Conservation (phyloP, 2,888 invertebrate species). For the Ashinkailepas kermadecensis region DNA sequence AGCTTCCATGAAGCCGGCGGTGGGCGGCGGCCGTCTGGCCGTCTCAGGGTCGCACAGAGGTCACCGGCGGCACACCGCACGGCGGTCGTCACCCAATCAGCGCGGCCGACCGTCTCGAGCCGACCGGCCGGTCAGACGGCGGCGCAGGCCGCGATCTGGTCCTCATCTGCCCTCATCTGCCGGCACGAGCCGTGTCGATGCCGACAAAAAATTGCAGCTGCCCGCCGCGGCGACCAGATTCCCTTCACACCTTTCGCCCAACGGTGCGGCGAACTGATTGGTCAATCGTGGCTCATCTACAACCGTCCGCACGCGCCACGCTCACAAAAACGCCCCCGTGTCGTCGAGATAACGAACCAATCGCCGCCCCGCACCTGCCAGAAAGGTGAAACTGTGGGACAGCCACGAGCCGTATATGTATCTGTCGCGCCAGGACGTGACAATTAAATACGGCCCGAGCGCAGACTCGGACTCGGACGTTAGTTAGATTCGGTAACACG, state of each 20-base stretch:
- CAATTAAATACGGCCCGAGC: not conserved
- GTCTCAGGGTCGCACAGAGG: no score
- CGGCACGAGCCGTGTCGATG: not conserved
- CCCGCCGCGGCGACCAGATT: not conserved
- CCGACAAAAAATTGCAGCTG: not conserved
- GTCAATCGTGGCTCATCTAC: not conserved
- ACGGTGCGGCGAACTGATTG: not conserved
- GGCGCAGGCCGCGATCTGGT: no score
- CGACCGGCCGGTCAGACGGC: no score
- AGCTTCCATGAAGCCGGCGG: no score
- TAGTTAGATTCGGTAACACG: not conserved
- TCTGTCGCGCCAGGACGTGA: not conserved
- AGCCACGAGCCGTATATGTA: not conserved
- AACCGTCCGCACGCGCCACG: not conserved
- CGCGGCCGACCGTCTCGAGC: no score
- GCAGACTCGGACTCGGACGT: not conserved
- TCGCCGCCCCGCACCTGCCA: not conserved
- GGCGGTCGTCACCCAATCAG: no score
- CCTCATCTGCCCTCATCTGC: no score
- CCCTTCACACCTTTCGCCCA: not conserved
- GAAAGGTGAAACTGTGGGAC: not conserved
- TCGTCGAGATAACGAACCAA: not conserved
- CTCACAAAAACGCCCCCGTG: not conserved
- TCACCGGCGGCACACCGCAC: no score
- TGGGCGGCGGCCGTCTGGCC: no score